Evolutionary conservation across 2,797 vertebrate genomes (phyloP).

Genomic region (Paedocypris micromegethes): DNA sequence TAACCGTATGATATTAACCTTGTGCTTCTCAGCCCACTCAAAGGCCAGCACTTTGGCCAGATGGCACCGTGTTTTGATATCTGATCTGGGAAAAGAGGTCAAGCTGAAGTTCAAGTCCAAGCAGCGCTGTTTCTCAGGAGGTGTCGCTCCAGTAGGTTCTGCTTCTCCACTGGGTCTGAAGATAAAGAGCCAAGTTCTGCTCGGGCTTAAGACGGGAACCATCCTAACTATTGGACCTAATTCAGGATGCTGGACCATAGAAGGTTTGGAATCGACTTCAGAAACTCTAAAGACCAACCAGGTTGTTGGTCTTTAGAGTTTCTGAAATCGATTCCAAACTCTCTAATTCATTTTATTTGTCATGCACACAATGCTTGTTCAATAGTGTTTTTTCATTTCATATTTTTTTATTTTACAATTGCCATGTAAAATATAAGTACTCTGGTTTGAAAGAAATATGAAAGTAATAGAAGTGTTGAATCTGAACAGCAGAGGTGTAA

Average conservation of each 20-base stretch:
- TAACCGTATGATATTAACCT: slow-evolving; percentile 78
- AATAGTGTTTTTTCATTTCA: no score
- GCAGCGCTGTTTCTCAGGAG: slow-evolving; percentile 58
- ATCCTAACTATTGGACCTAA: slow-evolving; percentile 44
- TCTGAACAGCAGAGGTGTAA: no score
- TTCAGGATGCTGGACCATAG: background rate
- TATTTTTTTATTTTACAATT: no score
- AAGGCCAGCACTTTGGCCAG: slow-evolving; percentile 71
- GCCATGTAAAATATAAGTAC: no score
- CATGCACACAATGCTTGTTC: no score
- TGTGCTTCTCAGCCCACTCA: slow-evolving; percentile 63
- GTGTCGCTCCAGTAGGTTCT: slow-evolving; percentile 63
- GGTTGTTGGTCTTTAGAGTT: no score
- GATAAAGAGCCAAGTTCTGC: slow-evolving; percentile 34
- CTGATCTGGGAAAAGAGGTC: slow-evolving; percentile 70
- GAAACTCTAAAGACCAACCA: no score
- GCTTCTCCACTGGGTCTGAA: slow-evolving; percentile 8
- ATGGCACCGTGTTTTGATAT: slow-evolving; percentile 75
- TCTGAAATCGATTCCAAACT: no score
- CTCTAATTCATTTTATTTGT: no score
- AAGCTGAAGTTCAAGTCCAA: slow-evolving; percentile 81
- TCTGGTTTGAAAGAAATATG: no score
- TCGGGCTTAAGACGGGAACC: slow-evolving; percentile 51
- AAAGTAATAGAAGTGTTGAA: no score
- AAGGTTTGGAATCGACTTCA: no score